These are phyloP conservation scores for Trypoxylus dichotomus DNA, from an alignment of 1,140 invertebrate genomes.

Conservation along the genomic window DNA sequence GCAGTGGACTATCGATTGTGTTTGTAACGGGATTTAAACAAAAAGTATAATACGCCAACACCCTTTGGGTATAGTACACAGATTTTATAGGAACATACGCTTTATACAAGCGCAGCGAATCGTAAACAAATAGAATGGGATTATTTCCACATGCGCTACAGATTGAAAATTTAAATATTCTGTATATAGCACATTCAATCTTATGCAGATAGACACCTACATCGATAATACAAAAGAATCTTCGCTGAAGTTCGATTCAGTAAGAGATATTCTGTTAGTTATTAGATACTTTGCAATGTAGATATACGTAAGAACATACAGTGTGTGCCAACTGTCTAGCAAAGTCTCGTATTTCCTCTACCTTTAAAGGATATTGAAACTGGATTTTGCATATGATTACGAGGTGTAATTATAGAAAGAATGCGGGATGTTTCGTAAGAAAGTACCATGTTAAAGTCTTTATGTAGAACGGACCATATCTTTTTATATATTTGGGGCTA, in stretches of 20 bases:
- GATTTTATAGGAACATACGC: conserved; percentile 18
- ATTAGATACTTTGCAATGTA: no score
- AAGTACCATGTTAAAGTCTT: no score
- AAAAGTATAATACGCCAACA: conserved; percentile 26
- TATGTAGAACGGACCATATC: no score
- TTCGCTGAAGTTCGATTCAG: background rate
- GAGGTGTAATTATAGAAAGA: no score
- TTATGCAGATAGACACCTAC: background rate
- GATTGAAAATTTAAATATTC: conserved; percentile 20
- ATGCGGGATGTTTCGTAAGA: no score
- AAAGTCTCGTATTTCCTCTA: no score
- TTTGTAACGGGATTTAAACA: conserved; percentile 17
- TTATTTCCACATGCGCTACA: conserved; percentile 28
- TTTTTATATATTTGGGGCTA: no score
- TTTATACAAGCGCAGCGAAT: conserved; percentile 18
- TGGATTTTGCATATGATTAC: no score
- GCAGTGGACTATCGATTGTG: conserved; percentile 14
- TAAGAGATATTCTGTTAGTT: no score
- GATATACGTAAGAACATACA: no score
- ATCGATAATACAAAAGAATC: background rate
- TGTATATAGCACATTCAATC: background rate
- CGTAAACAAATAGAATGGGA: conserved; percentile 32
- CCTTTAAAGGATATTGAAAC: no score
- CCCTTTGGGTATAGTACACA: conserved; percentile 17
- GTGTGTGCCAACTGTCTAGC: no score